phyloP scores from a whole-genome alignment of 2,888 invertebrate species.

The Panzeria rudis region DNA sequence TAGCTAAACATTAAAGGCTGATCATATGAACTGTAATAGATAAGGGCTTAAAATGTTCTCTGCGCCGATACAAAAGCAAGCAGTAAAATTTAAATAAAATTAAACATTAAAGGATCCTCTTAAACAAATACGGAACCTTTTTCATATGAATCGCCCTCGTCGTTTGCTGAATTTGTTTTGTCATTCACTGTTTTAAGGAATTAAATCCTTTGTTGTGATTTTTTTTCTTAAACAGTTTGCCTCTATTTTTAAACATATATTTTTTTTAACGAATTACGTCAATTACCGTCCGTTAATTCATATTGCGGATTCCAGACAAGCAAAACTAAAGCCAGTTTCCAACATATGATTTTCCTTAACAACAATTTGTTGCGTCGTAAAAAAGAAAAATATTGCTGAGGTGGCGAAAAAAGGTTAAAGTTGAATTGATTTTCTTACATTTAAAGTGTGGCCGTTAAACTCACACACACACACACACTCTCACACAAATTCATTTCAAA shows the following conservation, averaged over 20 bases:
- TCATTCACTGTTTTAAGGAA: too few species aligned
- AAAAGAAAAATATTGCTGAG: conserved; percentile 13
- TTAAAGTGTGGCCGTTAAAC: conserved; percentile 46
- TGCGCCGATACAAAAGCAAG: too few species aligned
- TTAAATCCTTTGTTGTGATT: neutral
- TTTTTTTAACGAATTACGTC: conserved; percentile 11
- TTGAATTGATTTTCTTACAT: conserved; percentile 40
- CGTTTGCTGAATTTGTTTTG: too few species aligned
- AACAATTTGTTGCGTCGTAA: conserved; percentile 6
- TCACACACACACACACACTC: neutral
- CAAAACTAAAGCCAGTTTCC: neutral
- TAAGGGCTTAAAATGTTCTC: too few species aligned
- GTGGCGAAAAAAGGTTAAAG: conserved; percentile 63
- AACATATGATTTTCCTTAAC: conserved; percentile 26
- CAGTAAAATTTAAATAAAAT: too few species aligned
- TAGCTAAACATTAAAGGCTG: too few species aligned
- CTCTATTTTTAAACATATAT: neutral
- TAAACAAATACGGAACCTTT: too few species aligned
- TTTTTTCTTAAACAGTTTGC: neutral
- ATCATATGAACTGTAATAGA: too few species aligned
- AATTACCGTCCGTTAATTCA: conserved; percentile 14
- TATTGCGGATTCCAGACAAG: neutral
- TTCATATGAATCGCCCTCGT: too few species aligned
- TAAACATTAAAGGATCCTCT: too few species aligned
- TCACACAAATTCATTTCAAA: neutral